phyloP scores from a whole-genome alignment of 1,140 invertebrate species.

The Trypoxylus dichotomus region DNA sequence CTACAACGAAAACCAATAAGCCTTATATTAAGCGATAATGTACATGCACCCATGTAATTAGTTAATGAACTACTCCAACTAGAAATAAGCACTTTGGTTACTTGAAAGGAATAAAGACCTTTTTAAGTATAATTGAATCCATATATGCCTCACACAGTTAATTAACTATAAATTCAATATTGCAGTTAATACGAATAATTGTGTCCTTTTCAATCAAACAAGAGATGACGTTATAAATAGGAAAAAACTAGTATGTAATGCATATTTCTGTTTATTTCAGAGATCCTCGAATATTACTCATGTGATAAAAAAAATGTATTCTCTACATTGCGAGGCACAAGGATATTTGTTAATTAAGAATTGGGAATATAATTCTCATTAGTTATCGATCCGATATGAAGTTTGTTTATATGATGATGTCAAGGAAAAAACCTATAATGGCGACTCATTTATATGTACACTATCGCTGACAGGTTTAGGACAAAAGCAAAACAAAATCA shows the following conservation, averaged over 20 bases:
- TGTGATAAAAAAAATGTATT: background rate
- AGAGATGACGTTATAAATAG: background rate
- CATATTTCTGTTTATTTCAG: background rate
- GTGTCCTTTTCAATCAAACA: constrained; percentile 23
- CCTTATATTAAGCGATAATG: too few species aligned
- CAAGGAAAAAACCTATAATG: too few species aligned
- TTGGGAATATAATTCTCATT: background rate
- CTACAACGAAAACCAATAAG: too few species aligned
- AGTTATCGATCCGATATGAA: background rate
- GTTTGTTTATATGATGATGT: too few species aligned
- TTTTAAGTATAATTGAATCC: constrained; percentile 10
- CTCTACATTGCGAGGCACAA: background rate
- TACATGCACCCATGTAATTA: too few species aligned
- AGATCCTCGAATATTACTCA: background rate
- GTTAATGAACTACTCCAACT: background rate
- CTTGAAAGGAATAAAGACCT: background rate
- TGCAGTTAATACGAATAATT: constrained; percentile 13
- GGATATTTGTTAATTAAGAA: background rate
- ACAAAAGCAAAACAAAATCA: too few species aligned
- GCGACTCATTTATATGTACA: too few species aligned
- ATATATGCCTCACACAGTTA: background rate
- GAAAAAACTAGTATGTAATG: background rate
- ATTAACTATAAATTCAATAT: background rate
- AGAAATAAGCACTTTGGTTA: background rate
- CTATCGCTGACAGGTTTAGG: too few species aligned